A percentile compares a stretch with the other conserved stretches of the same genome.
Evolutionary conservation across 2,797 vertebrate species (phyloP).

Genomic region (Miichthys miiuy): DNA sequence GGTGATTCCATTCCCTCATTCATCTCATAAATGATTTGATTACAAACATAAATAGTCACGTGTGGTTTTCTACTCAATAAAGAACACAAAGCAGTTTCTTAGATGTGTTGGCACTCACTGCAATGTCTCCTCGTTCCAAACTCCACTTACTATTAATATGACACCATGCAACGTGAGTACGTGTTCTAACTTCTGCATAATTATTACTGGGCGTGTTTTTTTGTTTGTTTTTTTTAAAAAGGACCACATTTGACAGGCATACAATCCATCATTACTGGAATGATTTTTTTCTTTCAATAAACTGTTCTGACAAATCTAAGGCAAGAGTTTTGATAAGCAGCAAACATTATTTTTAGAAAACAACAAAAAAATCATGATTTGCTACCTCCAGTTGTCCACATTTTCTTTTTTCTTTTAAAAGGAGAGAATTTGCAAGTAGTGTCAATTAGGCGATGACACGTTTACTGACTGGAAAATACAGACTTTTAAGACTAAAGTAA

Average conservation of each 20-base stretch:
- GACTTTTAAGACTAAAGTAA: conserved; percentile 5
- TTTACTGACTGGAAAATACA: conserved; percentile 7
- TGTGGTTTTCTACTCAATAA: conserved; percentile 30
- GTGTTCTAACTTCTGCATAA: conserved; percentile 25
- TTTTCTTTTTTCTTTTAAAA: conserved; percentile 7
- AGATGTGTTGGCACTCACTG: conserved; percentile 72
- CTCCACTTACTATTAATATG: conserved; percentile 34
- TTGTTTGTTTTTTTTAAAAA: neutral
- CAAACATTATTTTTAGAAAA: conserved; percentile 11
- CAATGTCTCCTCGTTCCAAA: conserved; percentile 34
- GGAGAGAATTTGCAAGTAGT: conserved; percentile 12
- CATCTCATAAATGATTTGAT: conserved; percentile 17
- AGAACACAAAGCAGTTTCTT: conserved; percentile 41
- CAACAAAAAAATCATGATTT: neutral
- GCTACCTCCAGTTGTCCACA: neutral
- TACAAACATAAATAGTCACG: conserved; percentile 29
- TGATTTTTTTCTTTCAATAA: neutral
- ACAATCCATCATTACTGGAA: neutral
- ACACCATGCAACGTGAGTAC: conserved; percentile 54
- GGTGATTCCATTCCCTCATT: conserved; percentile 40
- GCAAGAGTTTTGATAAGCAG: conserved; percentile 28
- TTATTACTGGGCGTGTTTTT: conserved; percentile 21
- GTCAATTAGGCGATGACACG: conserved; percentile 5
- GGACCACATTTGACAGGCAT: conserved; percentile 6
- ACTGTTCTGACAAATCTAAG: conserved; percentile 39